Conservation (phyloP, 2,888 invertebrate species). For the Spilosoma lubricipeda region DNA sequence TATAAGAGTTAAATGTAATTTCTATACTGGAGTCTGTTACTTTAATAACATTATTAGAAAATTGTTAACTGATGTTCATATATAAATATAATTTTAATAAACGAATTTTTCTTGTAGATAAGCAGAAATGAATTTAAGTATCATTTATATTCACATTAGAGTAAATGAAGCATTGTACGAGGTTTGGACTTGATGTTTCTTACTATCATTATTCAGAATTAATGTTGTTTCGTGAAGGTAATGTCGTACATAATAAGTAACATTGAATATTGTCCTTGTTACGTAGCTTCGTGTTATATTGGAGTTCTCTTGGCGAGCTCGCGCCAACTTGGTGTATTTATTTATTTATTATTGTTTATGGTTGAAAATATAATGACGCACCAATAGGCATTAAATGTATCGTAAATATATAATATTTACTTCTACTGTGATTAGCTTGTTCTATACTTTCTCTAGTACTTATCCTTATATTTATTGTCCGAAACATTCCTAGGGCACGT, state of each 20-base stretch:
- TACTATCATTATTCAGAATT: conserved; percentile 72
- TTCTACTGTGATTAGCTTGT: conserved; percentile 82
- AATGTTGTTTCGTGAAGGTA: conserved; percentile 75
- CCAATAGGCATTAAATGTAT: conserved; percentile 69
- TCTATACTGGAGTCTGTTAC: conserved; percentile 76
- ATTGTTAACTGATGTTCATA: conserved; percentile 73
- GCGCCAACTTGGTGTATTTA: conserved; percentile 46
- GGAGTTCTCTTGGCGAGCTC: not conserved
- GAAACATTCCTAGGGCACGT: conserved; percentile 80
- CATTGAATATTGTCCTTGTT: conserved; percentile 68
- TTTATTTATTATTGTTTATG: conserved; percentile 52
- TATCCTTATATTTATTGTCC: conserved; percentile 72
- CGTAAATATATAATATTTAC: conserved; percentile 82
- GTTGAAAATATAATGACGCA: conserved; percentile 63
- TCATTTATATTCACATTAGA: conserved; percentile 69
- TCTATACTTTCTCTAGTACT: conserved; percentile 72
- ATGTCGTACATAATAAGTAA: conserved; percentile 63
- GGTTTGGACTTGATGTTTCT: conserved; percentile 76
- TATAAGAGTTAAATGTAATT: conserved; percentile 65
- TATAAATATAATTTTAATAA: conserved; percentile 72
- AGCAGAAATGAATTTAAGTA: conserved; percentile 72
- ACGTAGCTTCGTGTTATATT: conserved; percentile 67
- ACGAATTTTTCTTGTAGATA: conserved; percentile 79
- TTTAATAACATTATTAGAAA: conserved; percentile 75
- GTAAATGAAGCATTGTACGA: conserved; percentile 73